Evolutionary conservation across 2,888 invertebrate genomes (phyloP).

Genomic region (Tenthredo scrophulariae): DNA sequence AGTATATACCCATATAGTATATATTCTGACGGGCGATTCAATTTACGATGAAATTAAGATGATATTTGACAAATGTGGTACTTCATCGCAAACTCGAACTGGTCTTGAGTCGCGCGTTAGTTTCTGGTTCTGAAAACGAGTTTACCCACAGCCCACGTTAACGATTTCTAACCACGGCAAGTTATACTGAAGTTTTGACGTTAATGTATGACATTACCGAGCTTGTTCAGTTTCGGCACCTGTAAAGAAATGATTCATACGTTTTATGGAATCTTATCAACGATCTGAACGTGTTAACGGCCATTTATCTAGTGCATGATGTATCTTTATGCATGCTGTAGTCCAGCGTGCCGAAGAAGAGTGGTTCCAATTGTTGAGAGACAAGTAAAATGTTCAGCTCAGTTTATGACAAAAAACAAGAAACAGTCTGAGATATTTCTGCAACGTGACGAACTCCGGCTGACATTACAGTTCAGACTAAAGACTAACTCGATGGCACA

Average conservation of each 20-base stretch:
- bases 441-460: conserved; percentile 33
- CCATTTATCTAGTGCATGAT: background rate
- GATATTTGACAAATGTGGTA: conserved; percentile 25
- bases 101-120: background rate
- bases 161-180: background rate
- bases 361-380: background rate
- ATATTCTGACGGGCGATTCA: background rate
- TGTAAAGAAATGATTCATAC: conserved; percentile 2
- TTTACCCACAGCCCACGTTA: conserved; percentile 16
- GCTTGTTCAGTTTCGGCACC: conserved; percentile 17
- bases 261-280: conserved; percentile 2
- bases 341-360: background rate
- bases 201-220: background rate
- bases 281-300: background rate
- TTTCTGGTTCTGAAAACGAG: conserved; percentile 30
- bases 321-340: background rate
- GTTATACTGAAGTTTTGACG: background rate
- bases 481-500: conserved; percentile 23
- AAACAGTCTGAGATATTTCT: background rate
- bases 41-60: conserved; percentile 12
- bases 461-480: conserved; percentile 15
- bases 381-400: background rate
- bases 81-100: conserved; percentile 27
- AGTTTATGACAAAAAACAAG: background rate
- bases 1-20: background rate